A percentile compares a stretch with the other conserved stretches of the same genome.
These are phyloP conservation scores for Misgurnus anguillicaudatus DNA, from an alignment of 2,113 vertebrate species.

Conservation along the genomic window DNA sequence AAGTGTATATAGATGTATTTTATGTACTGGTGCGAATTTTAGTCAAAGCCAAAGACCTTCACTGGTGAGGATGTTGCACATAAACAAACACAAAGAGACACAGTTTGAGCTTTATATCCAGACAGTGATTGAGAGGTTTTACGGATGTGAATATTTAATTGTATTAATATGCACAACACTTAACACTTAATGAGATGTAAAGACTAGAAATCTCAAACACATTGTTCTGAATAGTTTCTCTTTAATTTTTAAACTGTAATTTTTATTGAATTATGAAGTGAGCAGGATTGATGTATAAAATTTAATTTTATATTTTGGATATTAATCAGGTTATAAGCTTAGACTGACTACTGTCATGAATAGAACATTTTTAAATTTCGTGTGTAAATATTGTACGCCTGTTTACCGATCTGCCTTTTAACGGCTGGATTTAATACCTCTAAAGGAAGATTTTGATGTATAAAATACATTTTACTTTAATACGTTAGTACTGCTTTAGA, in stretches of 20 bases:
- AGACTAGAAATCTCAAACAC: background rate
- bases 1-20: slow-evolving; percentile 18
- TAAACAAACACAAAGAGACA: no score
- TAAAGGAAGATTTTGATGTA: background rate
- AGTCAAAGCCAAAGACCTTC: background rate
- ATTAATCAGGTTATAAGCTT: background rate
- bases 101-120: no score
- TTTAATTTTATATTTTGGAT: background rate
- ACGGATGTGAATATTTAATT: background rate
- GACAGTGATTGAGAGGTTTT: background rate
- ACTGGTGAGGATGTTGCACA: background rate
- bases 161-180: background rate
- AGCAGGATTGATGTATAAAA: background rate
- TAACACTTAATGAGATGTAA: background rate
- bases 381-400: slow-evolving; percentile 35
- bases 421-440: background rate
- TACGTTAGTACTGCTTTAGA: background rate
- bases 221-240: background rate
- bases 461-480: background rate
- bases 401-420: background rate
- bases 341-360: background rate
- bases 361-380: no score
- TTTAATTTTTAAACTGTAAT: background rate
- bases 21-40: slow-evolving; percentile 10
- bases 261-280: background rate